Evolutionary conservation across 2,113 vertebrate species (phyloP), one percentile per base, ranked within the genome.

Genomic region (Sapajus apella): DNA sequence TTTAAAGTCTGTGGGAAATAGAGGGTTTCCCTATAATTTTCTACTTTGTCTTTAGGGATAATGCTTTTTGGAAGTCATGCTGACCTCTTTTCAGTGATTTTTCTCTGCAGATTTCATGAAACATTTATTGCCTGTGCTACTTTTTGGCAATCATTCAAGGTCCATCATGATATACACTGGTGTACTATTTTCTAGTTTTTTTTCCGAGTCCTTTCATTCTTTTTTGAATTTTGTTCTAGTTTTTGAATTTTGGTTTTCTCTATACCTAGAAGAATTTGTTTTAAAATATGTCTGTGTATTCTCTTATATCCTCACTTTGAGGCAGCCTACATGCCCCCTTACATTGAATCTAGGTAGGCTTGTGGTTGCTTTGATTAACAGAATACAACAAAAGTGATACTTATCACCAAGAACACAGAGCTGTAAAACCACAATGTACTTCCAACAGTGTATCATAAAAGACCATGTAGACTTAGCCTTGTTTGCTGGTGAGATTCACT

Each of bases 241-340:
- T 87, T 76, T 12, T 73, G 61, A 84, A 35, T 89, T 50, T 75
- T 94, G 8, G 1, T 68, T 95, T 96, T 83, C n/a, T 91, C n/a
- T 89, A 11, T 16, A 13, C 30, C 52, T 50, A 11, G 17, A 12
- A 43, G 47, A 86, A 25, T 83, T 80, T 43, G 35, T 66, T 86
- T 94, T 35, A 81, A 83, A 68, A 77, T 0, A 73, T 56, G 18
- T 16, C 17, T 23, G 14, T 17, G 0, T 5, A 80, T 83, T 75
- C 50, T 85, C 86, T 81, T 43, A 56, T 47, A 45, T 64, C 84
- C 35, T 90, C 9, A 50, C 52, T 75, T 52, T 35, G 85, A 88
- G 45, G 12, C 27, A 37, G n/a, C 0, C 16, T 52, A 5, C 6
- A 5, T 37, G 9, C 0, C 2, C 12, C 8, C 6, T 64, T 73